phyloP scores from a whole-genome alignment of 2,797 vertebrate genomes.

The Amblyopsis hoosieri region DNA sequence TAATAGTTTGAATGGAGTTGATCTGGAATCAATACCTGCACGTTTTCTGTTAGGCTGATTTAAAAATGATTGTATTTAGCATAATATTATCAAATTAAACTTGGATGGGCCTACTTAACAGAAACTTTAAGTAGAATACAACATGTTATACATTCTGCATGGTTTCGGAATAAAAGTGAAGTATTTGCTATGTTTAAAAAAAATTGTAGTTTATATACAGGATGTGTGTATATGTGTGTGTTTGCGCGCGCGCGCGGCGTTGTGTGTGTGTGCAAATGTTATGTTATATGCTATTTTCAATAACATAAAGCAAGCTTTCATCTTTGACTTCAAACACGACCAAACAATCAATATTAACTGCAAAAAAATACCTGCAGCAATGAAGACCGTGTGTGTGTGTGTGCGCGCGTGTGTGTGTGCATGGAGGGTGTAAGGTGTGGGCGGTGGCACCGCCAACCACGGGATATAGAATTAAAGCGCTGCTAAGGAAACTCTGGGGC shows the following conservation, averaged over 20 bases:
- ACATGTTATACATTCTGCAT: too few species aligned
- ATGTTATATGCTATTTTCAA: conserved; percentile 15
- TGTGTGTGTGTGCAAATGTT: conserved; percentile 35
- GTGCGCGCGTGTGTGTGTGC: not conserved
- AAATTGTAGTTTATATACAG: not conserved
- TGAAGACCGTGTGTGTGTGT: conserved; percentile 32
- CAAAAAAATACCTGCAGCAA: conserved; percentile 64
- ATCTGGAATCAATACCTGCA: not conserved
- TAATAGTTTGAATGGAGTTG: not conserved
- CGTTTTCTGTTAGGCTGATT: too few species aligned
- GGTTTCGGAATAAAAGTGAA: too few species aligned
- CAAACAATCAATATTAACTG: conserved; percentile 45
- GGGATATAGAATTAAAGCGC: conserved; percentile 43
- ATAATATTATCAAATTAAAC: too few species aligned
- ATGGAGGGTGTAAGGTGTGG: not conserved
- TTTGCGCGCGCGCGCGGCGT: conserved; percentile 17
- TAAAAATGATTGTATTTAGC: too few species aligned
- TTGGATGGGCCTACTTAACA: too few species aligned
- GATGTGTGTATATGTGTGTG: conserved; percentile 9
- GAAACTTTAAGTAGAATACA: too few species aligned
- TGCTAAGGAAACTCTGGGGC: conserved; percentile 47
- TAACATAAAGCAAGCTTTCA: conserved; percentile 60
- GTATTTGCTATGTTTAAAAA: not conserved
- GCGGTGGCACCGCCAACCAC: conserved; percentile 46
- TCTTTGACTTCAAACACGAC: conserved; percentile 64